These are phyloP conservation scores for Loriculus beryllinus DNA, from an alignment of 2,797 vertebrate species.

Conservation along the genomic window DNA sequence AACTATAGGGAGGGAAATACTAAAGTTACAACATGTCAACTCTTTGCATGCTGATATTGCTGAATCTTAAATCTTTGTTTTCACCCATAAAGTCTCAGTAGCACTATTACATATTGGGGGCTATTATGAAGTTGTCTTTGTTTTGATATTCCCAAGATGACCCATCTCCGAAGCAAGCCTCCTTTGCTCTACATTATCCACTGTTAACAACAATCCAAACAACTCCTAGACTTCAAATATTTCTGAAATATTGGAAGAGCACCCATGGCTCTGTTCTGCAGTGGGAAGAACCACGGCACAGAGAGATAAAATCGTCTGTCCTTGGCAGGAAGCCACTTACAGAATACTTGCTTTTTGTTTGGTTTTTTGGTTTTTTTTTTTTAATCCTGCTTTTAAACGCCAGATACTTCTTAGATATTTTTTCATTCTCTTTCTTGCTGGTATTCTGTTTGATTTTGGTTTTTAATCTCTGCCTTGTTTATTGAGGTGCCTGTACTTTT, in stretches of 20 bases:
- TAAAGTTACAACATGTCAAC: neutral
- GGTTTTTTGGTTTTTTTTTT: neutral
- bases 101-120: neutral
- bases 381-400: neutral
- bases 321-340: slow-evolving; percentile 35
- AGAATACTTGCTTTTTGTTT: slow-evolving; percentile 23
- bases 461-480: neutral
- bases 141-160: neutral
- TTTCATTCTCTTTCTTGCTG: neutral
- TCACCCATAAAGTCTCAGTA: neutral
- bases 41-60: neutral
- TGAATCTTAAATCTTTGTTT: neutral
- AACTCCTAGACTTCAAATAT: slow-evolving; percentile 11
- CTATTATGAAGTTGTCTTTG: neutral
- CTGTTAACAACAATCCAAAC: neutral
- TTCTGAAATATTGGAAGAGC: slow-evolving; percentile 10
- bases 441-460: neutral
- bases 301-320: slow-evolving; percentile 28
- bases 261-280: neutral
- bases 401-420: neutral
- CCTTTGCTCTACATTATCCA: neutral
- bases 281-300: neutral
- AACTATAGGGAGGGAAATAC: neutral
- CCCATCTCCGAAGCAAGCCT: neutral
- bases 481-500: neutral